Percentiles rank a stretch among this genome's conserved stretches.
Conservation (phyloP, 2,797 vertebrate genomes). For the Artibeus lituratus region DNA sequence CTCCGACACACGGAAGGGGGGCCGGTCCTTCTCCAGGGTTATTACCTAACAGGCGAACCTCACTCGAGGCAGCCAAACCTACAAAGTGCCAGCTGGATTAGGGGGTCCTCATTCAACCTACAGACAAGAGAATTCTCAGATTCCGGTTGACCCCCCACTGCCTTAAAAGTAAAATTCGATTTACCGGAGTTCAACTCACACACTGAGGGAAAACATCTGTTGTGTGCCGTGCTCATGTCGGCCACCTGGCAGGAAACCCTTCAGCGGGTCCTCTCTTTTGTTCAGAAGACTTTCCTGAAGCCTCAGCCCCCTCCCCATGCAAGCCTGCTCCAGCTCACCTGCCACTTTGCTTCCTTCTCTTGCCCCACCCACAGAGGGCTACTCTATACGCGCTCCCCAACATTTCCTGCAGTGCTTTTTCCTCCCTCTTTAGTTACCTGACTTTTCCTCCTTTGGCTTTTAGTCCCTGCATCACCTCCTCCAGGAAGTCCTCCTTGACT, state of each 20-base stretch:
- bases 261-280: background rate
- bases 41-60: background rate
- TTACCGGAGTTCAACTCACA: background rate
- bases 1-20: background rate
- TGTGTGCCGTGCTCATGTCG: background rate
- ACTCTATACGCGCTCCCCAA: background rate
- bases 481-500: constrained; percentile 13
- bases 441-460: background rate
- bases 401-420: background rate
- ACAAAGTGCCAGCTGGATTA: background rate
- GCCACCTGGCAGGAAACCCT: background rate
- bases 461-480: background rate
- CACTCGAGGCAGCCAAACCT: background rate
- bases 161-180: background rate
- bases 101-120: background rate
- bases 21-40: background rate
- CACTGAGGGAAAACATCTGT: constrained; percentile 20
- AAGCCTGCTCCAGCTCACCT: background rate
- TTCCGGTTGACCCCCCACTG: background rate
- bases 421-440: background rate
- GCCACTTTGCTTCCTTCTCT: background rate
- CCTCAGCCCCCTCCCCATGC: background rate
- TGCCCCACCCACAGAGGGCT: background rate
- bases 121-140: background rate
- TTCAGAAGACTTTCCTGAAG: background rate